Evolutionary conservation across 2,888 invertebrate genomes (phyloP).

Genomic region (Ditula angustiorana): DNA sequence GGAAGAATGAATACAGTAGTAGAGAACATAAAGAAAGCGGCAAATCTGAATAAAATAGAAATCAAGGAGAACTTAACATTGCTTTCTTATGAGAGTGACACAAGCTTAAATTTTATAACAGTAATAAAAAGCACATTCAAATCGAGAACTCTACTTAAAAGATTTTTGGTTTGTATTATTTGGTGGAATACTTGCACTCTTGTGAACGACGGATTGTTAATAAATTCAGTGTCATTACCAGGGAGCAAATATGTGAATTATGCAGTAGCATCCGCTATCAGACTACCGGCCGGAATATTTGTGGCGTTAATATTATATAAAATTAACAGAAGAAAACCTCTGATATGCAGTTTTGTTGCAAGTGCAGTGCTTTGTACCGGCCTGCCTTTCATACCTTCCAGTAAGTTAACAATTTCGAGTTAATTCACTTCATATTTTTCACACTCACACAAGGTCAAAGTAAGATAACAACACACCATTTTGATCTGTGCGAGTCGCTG

Average conservation of each 20-base stretch:
- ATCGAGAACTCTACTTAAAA: conserved; percentile 60
- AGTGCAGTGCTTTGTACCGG: not conserved
- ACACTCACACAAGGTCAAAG: not conserved
- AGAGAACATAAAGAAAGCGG: conserved; percentile 86
- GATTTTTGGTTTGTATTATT: conserved; percentile 69
- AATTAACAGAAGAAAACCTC: not conserved
- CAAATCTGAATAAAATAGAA: conserved; percentile 72
- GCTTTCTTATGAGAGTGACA: conserved; percentile 55
- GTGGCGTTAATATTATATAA: not conserved
- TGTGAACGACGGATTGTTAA: conserved; percentile 90
- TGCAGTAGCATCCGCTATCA: conserved; percentile 47
- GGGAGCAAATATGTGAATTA: conserved; percentile 92
- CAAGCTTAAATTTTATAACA: conserved; percentile 51
- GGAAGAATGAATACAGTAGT: conserved; percentile 87
- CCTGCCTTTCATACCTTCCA: not conserved
- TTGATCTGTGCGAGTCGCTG: no score
- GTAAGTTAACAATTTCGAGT: not conserved
- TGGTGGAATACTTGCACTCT: conserved; percentile 89
- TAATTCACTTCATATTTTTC: no score
- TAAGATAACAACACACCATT: not conserved
- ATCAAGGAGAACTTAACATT: conserved; percentile 61
- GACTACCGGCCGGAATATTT: not conserved
- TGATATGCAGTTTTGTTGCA: not conserved
- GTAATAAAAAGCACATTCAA: conserved; percentile 64
- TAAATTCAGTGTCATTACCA: conserved; percentile 90